Evolutionary conservation across 1,140 invertebrate species (phyloP), one percentile per base, ranked within the genome.

Genomic region (Neodiprion pinetum): DNA sequence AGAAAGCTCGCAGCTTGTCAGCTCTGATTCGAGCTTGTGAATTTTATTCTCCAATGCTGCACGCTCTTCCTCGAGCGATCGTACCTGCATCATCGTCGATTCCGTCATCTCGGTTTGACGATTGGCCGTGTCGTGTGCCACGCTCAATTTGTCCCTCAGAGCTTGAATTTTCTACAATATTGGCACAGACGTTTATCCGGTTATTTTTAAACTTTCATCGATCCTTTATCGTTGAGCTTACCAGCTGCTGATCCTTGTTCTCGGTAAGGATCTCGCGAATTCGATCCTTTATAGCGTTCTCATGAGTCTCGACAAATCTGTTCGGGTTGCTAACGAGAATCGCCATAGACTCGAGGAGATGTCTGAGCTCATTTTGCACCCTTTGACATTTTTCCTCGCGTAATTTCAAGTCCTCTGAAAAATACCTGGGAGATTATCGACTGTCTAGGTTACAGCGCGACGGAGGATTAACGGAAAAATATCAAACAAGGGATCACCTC

Each of bases 201-300:
- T 3, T 5, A 40, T 40, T 40, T 40, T 40, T 40, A 40, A 40
- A 40, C 28, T 40, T 40, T 5, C 28, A 40, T 2, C 28, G 28
- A 40, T 40, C 28, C 5, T 40, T 40, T 40, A 40, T 4, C 28
- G 2, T 40, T 40, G 28, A 40, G 28, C 88, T 85, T 90, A 95
- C 95, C 82, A 92, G 88, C 79, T 90, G 86, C 87, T 93, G 93
- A 75, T 95, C 93, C 81, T 95, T 94, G 80, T 93, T 93, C 61
- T 95, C 94, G 73, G 89, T 91, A 2, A 95, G 82, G 17, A 95
- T 90, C 84, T 96, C 94, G 23, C 94, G 87, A 70, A 95, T 91
- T 75, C 94, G 89, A 68, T 95, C 94, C 83, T 95, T 94, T 70
- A 96, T 94, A 12, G 93, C 88, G 28, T 89, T 91, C 82, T 95